phyloP scores from a whole-genome alignment of 2,113 vertebrate genomes.

The Dicerorhinus sumatrensis region DNA sequence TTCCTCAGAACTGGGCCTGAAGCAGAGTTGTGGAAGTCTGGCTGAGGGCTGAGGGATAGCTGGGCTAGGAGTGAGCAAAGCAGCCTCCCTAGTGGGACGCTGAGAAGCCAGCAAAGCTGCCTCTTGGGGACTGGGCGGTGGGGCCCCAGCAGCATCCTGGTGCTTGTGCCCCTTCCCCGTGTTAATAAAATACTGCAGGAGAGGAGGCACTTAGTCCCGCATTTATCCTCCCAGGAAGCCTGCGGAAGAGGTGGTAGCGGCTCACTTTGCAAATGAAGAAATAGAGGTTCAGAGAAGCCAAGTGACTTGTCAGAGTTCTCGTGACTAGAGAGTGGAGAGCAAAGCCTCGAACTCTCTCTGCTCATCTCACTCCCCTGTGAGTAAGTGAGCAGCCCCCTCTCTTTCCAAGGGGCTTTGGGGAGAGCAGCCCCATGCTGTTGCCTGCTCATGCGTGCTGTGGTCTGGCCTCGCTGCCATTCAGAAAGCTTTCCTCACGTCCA shows the following conservation, averaged over 20 bases:
- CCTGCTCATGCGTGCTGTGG: background rate
- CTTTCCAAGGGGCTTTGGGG: background rate
- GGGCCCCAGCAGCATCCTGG: background rate
- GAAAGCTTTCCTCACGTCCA: background rate
- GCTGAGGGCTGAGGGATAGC: background rate
- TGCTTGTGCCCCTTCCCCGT: background rate
- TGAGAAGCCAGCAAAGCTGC: too few species aligned
- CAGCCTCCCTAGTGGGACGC: too few species aligned
- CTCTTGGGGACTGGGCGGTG: fast-evolving
- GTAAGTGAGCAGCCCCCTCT: background rate
- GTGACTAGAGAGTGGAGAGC: background rate
- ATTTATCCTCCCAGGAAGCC: background rate
- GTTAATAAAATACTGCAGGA: background rate
- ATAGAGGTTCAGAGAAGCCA: background rate
- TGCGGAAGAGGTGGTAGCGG: background rate
- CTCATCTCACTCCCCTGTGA: background rate
- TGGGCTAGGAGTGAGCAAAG: background rate
- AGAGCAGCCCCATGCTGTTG: background rate
- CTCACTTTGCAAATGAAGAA: background rate
- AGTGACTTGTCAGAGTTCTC: background rate
- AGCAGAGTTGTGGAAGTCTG: background rate
- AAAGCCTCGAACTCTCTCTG: background rate
- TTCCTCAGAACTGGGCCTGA: background rate
- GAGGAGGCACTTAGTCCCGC: background rate
- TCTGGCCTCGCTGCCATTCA: background rate